Conservation (phyloP, 2,113 vertebrate genomes). For the Pangasianodon hypophthalmus region DNA sequence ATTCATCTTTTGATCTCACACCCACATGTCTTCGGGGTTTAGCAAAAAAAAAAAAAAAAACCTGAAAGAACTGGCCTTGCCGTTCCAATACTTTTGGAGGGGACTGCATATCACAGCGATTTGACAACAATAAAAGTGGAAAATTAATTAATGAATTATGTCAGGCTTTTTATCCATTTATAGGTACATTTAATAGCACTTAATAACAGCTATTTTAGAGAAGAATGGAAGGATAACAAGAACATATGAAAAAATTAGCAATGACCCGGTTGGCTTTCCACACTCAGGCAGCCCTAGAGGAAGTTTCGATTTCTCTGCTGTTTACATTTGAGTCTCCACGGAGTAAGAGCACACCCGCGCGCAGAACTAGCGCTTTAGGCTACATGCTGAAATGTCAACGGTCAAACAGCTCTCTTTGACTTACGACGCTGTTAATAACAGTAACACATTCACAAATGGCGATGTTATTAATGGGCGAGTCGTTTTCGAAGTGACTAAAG, state of each 20-base stretch:
- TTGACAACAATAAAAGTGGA: too few species aligned
- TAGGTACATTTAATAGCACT: background rate
- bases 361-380: background rate
- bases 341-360: accelerated
- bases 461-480: slow-evolving; percentile 44
- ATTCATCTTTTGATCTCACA: too few species aligned
- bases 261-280: background rate
- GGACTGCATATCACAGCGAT: too few species aligned
- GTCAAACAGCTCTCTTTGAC: slow-evolving; percentile 38
- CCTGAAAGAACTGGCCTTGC: too few species aligned
- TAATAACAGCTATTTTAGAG: too few species aligned
- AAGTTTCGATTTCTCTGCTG: background rate
- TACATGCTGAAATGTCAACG: background rate
- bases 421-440: slow-evolving; percentile 41
- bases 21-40: too few species aligned
- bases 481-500: slow-evolving; percentile 62
- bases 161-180: too few species aligned
- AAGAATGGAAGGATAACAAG: too few species aligned
- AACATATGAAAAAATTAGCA: too few species aligned
- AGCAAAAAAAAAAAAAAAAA: too few species aligned
- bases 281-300: background rate
- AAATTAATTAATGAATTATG: too few species aligned
- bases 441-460: slow-evolving; percentile 41
- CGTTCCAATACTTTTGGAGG: too few species aligned
- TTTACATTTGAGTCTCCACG: background rate